These are phyloP conservation scores for Trachythela sp. DNA, from an alignment of 64 coral and sea anemone species.

Conservation along the genomic window DNA sequence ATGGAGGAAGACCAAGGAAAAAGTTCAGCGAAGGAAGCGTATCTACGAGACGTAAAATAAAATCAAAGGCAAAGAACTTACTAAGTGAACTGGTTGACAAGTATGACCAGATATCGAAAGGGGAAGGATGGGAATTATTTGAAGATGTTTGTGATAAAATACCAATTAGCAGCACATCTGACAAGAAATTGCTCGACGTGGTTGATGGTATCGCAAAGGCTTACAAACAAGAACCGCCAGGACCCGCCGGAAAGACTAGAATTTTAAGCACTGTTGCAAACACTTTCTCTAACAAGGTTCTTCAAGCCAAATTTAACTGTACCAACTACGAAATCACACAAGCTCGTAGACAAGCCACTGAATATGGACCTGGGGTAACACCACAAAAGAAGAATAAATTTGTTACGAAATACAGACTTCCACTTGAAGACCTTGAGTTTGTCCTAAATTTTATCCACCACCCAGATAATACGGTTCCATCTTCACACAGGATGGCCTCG, in stretches of 20 bases:
- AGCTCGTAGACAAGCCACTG: neutral
- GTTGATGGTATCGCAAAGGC: too few relatives aligned
- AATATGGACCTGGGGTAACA: neutral
- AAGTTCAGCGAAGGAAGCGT: too few relatives aligned
- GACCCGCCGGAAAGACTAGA: neutral
- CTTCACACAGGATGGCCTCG: constrained; percentile 35
- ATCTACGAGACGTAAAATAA: too few relatives aligned
- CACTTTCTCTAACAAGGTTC: neutral
- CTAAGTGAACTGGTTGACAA: too few relatives aligned
- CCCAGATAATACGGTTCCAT: constrained; percentile 29
- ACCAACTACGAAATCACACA: neutral
- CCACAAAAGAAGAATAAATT: neutral
- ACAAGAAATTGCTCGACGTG: too few relatives aligned
- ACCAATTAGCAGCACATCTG: too few relatives aligned
- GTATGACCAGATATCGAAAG: too few relatives aligned
- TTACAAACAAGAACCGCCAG: neutral
- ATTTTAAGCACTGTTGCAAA: neutral
- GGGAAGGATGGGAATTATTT: too few relatives aligned
- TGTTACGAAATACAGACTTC: neutral
- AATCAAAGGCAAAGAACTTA: too few relatives aligned
- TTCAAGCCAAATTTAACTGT: neutral
- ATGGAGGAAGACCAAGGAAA: too few relatives aligned
- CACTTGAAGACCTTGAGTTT: constrained; percentile 37
- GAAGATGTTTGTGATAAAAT: too few relatives aligned
- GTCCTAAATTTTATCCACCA: constrained; percentile 48